Percentiles rank a stretch among this genome's conserved stretches.
Evolutionary conservation across 92 coral and sea anemone genomes (phyloP).

Genomic region (Palythoa grandis): DNA sequence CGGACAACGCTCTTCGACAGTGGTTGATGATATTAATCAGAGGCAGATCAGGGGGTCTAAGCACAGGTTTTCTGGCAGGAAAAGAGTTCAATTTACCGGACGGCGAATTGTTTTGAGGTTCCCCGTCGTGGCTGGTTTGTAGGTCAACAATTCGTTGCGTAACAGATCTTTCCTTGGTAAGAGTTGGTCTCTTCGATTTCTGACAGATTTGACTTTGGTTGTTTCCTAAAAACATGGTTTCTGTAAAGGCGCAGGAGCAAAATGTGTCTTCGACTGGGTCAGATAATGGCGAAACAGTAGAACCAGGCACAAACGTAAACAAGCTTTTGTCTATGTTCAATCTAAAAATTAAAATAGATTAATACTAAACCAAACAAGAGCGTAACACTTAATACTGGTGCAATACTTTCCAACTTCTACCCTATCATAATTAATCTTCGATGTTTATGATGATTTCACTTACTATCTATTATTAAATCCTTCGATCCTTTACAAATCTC

Average conservation of each 20-base stretch:
- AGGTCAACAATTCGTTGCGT: conserved; percentile 62
- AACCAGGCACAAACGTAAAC: conserved; percentile 51
- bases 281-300: background rate
- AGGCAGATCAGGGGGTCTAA: conserved; percentile 6
- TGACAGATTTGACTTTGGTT: conserved; percentile 28
- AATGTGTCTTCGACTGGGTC: conserved; percentile 7
- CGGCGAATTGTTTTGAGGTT: conserved; percentile 35
- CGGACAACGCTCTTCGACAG: conserved; percentile 68
- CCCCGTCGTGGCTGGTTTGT: conserved; percentile 49
- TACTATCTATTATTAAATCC: no score
- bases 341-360: conserved; percentile 41
- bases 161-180: conserved; percentile 65
- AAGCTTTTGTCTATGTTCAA: conserved; percentile 55
- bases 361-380: background rate
- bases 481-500: no score
- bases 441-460: no score
- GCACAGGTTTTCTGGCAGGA: background rate
- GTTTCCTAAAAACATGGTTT: conserved; percentile 54
- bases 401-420: no score
- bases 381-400: background rate
- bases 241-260: conserved; percentile 65
- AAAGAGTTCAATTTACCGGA: conserved; percentile 6
- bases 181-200: conserved; percentile 50
- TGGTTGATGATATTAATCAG: conserved; percentile 53
- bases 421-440: no score